These are phyloP conservation scores for Mastigias papua DNA, from an alignment of 30 jellyfish, hydroid and myxozoan genomes.

Conservation along the genomic window DNA sequence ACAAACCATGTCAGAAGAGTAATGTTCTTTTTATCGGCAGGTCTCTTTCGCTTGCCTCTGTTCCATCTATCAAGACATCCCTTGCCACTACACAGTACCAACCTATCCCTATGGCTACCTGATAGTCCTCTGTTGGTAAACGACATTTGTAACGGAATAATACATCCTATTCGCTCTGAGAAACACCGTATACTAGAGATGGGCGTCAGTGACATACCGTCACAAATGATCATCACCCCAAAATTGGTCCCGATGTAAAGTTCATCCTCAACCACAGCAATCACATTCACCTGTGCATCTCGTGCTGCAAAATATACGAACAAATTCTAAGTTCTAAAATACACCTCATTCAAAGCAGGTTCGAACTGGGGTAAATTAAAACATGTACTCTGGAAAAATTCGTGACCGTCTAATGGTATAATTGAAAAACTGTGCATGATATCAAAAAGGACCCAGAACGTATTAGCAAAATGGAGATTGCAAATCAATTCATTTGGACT, in stretches of 20 bases:
- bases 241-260: slow-evolving; percentile 94
- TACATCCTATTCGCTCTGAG: slow-evolving; percentile 78
- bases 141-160: slow-evolving; percentile 86
- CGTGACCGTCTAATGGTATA: too few species aligned
- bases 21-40: slow-evolving; percentile 45
- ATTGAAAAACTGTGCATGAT: too few species aligned
- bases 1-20: slow-evolving; percentile 83
- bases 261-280: slow-evolving; percentile 84
- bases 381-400: too few species aligned
- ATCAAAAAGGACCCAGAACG: too few species aligned
- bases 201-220: slow-evolving; percentile 75
- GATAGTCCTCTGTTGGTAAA: slow-evolving; percentile 62
- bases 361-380: too few species aligned
- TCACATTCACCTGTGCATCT: slow-evolving; percentile 84
- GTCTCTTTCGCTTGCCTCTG: slow-evolving; percentile 57
- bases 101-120: slow-evolving; percentile 56
- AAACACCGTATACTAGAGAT: slow-evolving; percentile 75
- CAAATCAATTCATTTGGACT: too few species aligned
- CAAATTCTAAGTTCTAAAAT: not conserved
- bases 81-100: slow-evolving; percentile 86
- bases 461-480: too few species aligned
- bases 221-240: slow-evolving; percentile 89
- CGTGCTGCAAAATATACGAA: slow-evolving; percentile 54
- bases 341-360: too few species aligned
- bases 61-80: slow-evolving; percentile 86